phyloP scores from a whole-genome alignment of 2,888 invertebrate genomes.

The Scaptomyza tumidula region DNA sequence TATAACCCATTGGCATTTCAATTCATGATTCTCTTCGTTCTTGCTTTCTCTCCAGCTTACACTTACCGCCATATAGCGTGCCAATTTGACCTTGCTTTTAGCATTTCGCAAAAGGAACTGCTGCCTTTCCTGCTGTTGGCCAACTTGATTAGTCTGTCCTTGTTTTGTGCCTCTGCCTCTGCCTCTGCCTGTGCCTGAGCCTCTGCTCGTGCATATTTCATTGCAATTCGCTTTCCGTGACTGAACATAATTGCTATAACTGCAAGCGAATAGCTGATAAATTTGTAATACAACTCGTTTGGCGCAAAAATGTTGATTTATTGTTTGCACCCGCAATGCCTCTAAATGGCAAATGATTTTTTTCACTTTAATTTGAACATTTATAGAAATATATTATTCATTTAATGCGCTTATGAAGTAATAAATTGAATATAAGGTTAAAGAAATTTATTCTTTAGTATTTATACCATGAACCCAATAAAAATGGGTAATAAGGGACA shows the following conservation, averaged over 20 bases:
- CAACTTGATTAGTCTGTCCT: not conserved
- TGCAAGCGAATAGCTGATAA: slow-evolving; percentile 53
- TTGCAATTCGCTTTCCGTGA: slow-evolving; percentile 67
- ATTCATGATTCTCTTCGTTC: slow-evolving; percentile 5
- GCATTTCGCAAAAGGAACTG: slow-evolving; percentile 38
- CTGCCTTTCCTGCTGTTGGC: slow-evolving; percentile 4
- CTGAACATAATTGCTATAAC: slow-evolving; percentile 68
- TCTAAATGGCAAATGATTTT: slow-evolving; percentile 13
- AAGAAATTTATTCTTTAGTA: not conserved
- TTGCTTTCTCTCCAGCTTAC: slow-evolving; percentile 17
- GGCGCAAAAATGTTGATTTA: slow-evolving; percentile 26
- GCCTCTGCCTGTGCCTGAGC: slow-evolving; percentile 19
- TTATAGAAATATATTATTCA: slow-evolving; percentile 10
- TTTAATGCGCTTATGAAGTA: not conserved
- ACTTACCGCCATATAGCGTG: slow-evolving; percentile 54
- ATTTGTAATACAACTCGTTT: slow-evolving; percentile 35
- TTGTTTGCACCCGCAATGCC: slow-evolving; percentile 19
- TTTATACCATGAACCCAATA: no score
- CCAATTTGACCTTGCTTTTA: slow-evolving; percentile 70
- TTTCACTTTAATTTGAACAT: not conserved
- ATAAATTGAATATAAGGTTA: not conserved
- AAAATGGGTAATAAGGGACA: no score
- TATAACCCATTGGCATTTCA: slow-evolving; percentile 35
- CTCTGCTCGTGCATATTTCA: slow-evolving; percentile 35
- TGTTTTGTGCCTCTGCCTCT: slow-evolving; percentile 19